Evolutionary conservation across 2,888 invertebrate genomes (phyloP).

Genomic region (Phorcus lineatus): DNA sequence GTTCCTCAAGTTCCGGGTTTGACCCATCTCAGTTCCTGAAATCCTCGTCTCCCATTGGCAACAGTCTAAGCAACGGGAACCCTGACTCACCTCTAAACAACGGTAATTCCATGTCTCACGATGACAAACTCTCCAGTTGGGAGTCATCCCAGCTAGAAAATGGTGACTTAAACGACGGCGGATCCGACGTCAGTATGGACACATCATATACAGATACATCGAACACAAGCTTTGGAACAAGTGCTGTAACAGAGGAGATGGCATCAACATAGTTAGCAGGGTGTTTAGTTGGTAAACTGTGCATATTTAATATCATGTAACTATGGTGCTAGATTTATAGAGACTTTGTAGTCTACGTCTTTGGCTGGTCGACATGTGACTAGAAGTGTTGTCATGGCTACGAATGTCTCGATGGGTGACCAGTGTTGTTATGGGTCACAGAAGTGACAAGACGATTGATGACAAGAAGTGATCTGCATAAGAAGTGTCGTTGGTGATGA

Average conservation of each 20-base stretch:
- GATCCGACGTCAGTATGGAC: constrained; percentile 23
- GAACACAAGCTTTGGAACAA: constrained; percentile 2
- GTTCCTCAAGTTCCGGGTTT: constrained; percentile 28
- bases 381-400: too few relatives aligned
- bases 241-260: not conserved
- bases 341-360: not conserved
- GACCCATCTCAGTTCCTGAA: constrained; percentile 40
- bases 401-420: too few relatives aligned
- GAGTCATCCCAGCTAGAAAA: not conserved
- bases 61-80: not conserved
- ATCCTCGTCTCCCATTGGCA: not conserved
- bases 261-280: constrained; percentile 19
- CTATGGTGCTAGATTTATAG: constrained; percentile 13
- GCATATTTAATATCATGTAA: constrained; percentile 21
- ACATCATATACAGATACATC: constrained; percentile 17
- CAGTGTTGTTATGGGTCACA: too few relatives aligned
- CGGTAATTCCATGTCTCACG: not conserved
- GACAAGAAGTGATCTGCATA: too few relatives aligned
- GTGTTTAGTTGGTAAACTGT: not conserved
- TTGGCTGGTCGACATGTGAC: not conserved
- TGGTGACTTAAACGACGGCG: not conserved
- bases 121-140: not conserved
- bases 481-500: too few relatives aligned
- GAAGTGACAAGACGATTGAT: too few relatives aligned
- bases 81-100: constrained; percentile 7